Evolutionary conservation across 2,888 invertebrate species (phyloP).

Genomic region (Torymus auratus): DNA sequence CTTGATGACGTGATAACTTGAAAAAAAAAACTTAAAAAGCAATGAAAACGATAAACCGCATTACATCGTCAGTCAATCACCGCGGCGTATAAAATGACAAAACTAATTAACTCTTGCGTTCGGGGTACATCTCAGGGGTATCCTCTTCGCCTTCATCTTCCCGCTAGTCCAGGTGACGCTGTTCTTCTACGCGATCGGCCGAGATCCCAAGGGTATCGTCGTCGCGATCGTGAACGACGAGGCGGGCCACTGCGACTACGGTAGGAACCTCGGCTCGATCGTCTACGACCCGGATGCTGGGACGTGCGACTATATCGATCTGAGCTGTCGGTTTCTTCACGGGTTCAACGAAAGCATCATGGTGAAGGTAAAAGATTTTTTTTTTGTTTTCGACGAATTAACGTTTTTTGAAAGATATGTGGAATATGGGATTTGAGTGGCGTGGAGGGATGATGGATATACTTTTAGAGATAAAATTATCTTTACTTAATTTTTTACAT

Average conservation of each 20-base stretch:
- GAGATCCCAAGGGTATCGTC: conserved; percentile 84
- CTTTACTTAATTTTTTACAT: too few species aligned
- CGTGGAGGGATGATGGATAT: too few species aligned
- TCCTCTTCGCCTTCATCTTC: conserved; percentile 88
- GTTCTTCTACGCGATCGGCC: conserved; percentile 89
- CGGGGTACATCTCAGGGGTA: conserved; percentile 80
- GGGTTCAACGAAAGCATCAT: conserved; percentile 80
- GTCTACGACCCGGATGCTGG: conserved; percentile 70
- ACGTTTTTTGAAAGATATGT: too few species aligned
- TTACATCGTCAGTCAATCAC: too few species aligned
- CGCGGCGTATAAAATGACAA: too few species aligned
- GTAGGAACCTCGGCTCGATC: conserved; percentile 74
- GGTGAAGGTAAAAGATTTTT: conserved; percentile 72
- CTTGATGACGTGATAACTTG: too few species aligned
- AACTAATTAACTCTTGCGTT: too few species aligned
- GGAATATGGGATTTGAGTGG: too few species aligned
- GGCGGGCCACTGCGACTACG: conserved; percentile 77
- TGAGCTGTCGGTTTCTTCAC: conserved; percentile 82
- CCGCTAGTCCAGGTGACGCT: conserved; percentile 88
- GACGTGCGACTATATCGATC: conserved; percentile 78
- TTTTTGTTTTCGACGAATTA: neutral
- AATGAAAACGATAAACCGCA: too few species aligned
- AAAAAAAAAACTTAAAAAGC: too few species aligned
- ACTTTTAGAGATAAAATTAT: too few species aligned
- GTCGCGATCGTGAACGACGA: conserved; percentile 91